phyloP scores from a whole-genome alignment of 2,888 invertebrate species.

The Colletes collaris region DNA sequence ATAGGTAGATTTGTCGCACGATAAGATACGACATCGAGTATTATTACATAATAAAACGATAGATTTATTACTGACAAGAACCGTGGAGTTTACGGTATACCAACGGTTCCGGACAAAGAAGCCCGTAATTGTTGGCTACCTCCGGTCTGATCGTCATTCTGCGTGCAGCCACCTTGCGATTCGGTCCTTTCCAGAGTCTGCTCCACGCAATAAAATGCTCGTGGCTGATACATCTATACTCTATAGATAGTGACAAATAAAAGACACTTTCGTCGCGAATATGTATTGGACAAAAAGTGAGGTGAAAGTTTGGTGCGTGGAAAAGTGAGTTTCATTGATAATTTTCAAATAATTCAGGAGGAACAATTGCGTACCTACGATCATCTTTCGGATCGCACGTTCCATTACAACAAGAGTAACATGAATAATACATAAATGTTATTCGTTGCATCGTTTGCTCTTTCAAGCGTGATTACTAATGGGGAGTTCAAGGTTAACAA shows the following conservation, averaged over 20 bases:
- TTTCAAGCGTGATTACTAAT: slow-evolving; percentile 4
- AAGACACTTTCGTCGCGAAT: background rate
- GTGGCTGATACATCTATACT: background rate
- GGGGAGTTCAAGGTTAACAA: slow-evolving; percentile 46
- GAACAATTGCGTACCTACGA: background rate
- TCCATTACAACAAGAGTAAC: background rate
- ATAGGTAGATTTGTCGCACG: slow-evolving; percentile 19
- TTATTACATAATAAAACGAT: slow-evolving; percentile 13
- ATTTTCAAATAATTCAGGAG: background rate
- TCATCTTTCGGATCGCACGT: background rate
- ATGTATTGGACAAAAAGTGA: background rate
- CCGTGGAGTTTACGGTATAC: slow-evolving; percentile 41
- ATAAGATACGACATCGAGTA: slow-evolving; percentile 29
- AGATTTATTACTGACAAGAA: slow-evolving; percentile 42
- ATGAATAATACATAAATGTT: slow-evolving; percentile 21
- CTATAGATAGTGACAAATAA: background rate
- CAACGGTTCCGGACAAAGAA: slow-evolving; percentile 57
- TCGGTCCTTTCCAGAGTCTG: slow-evolving; percentile 47
- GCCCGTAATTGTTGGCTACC: slow-evolving; percentile 56
- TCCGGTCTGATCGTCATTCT: slow-evolving; percentile 58
- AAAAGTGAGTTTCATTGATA: slow-evolving; percentile 21
- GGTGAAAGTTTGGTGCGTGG: slow-evolving; percentile 34
- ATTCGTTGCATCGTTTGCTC: background rate
- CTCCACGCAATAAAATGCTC: background rate
- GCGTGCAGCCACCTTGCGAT: slow-evolving; percentile 46